Evolutionary conservation across 2,888 invertebrate genomes (phyloP).

Genomic region (Athrips mouffetella): DNA sequence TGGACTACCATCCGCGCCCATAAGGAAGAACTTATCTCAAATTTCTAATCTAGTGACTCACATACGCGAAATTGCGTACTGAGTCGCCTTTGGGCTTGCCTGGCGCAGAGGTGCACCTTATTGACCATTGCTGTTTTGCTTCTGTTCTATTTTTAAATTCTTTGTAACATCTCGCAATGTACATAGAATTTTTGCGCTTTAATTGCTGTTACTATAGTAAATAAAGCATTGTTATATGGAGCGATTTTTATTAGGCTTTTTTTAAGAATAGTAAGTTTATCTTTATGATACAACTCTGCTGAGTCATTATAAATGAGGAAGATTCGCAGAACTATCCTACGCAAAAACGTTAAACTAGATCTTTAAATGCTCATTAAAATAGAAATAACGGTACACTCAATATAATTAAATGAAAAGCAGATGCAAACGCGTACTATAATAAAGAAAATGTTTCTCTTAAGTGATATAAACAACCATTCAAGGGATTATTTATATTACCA

Average conservation of each 20-base stretch:
- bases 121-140: background rate
- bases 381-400: background rate
- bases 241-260: background rate
- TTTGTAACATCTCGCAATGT: background rate
- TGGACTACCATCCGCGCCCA: constrained; percentile 55
- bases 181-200: background rate
- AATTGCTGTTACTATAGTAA: background rate
- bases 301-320: background rate
- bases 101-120: constrained; percentile 7
- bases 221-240: background rate
- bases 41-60: constrained; percentile 68
- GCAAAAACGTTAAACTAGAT: background rate
- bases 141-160: background rate
- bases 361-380: background rate
- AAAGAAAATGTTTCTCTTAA: too few species aligned
- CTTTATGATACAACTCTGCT: background rate
- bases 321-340: background rate
- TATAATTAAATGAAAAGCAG: background rate
- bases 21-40: constrained; percentile 63
- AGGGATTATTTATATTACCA: background rate
- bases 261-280: constrained; percentile 1
- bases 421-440: too few species aligned
- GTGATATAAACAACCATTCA: background rate
- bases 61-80: constrained; percentile 52
- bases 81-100: constrained; percentile 22